Evolutionary conservation across 2,888 invertebrate species (phyloP).

Genomic region (Dyspetes luteomarginatus): DNA sequence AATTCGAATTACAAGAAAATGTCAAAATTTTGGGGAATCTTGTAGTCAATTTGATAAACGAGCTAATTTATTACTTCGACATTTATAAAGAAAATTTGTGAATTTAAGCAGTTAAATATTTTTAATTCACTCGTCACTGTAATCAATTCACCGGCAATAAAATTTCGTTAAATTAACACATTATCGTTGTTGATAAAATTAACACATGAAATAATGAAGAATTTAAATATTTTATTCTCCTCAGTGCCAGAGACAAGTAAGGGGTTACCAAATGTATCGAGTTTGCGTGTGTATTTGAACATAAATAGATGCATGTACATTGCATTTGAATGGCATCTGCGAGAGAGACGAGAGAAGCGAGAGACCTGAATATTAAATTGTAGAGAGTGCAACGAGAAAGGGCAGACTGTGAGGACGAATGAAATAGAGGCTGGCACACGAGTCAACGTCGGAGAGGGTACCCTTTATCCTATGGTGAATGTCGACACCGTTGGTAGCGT

Average conservation of each 20-base stretch:
- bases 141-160: too few relatives aligned
- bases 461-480: constrained; percentile 36
- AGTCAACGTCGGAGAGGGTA: constrained; percentile 30
- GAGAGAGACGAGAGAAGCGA: background rate
- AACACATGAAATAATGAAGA: too few relatives aligned
- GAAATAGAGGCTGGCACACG: constrained; percentile 31
- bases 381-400: constrained; percentile 11
- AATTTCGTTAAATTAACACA: too few relatives aligned
- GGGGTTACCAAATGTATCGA: background rate
- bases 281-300: background rate
- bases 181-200: too few relatives aligned
- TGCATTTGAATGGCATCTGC: constrained; percentile 2
- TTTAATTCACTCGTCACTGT: too few relatives aligned
- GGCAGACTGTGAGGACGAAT: constrained; percentile 2
- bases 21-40: too few relatives aligned
- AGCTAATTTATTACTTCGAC: too few relatives aligned
- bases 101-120: too few relatives aligned
- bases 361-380: constrained; percentile 27
- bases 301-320: background rate
- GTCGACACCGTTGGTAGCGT: constrained; percentile 43
- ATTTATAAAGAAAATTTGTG: too few relatives aligned
- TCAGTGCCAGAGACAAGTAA: background rate
- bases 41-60: too few relatives aligned
- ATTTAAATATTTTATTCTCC: background rate
- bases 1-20: too few relatives aligned